phyloP scores from a whole-genome alignment of 2,113 vertebrate species.

The Pheucticus melanocephalus region DNA sequence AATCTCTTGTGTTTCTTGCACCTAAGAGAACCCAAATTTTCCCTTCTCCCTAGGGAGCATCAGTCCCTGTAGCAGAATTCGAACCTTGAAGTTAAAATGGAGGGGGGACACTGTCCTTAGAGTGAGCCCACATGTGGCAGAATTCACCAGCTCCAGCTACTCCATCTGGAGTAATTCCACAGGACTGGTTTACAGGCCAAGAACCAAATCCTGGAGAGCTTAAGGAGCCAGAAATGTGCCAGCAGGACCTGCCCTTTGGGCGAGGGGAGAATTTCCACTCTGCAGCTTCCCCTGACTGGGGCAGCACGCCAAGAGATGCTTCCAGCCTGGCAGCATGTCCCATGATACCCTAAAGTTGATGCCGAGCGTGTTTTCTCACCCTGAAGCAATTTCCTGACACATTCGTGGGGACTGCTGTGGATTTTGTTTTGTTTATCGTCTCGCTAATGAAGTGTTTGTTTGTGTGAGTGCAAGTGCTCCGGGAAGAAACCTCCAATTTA shows the following conservation, averaged over 20 bases:
- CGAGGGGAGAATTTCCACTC: not conserved
- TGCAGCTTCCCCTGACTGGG: not conserved
- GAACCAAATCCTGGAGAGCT: not conserved
- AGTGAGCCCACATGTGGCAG: not conserved
- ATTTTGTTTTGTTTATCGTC: constrained; percentile 6
- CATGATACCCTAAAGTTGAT: not conserved
- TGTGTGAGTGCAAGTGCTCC: not conserved
- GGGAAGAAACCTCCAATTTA: constrained; percentile 22
- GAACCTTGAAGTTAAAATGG: not conserved
- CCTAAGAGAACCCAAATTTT: not conserved
- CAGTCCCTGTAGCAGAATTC: not conserved
- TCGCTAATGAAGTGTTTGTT: constrained; percentile 36
- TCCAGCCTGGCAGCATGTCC: not conserved
- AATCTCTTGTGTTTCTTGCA: not conserved
- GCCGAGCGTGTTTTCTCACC: not conserved
- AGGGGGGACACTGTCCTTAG: not conserved
- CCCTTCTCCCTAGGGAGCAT: not conserved
- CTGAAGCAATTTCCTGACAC: constrained; percentile 10
- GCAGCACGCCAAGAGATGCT: not conserved
- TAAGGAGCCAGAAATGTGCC: not conserved
- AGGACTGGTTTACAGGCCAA: not conserved
- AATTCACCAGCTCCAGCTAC: not conserved
- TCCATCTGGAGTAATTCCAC: not conserved
- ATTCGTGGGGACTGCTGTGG: not conserved
- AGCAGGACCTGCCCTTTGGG: not conserved